phyloP scores from a whole-genome alignment of 64 coral and sea anemone genomes.

The Pocillopora verrucosa region DNA sequence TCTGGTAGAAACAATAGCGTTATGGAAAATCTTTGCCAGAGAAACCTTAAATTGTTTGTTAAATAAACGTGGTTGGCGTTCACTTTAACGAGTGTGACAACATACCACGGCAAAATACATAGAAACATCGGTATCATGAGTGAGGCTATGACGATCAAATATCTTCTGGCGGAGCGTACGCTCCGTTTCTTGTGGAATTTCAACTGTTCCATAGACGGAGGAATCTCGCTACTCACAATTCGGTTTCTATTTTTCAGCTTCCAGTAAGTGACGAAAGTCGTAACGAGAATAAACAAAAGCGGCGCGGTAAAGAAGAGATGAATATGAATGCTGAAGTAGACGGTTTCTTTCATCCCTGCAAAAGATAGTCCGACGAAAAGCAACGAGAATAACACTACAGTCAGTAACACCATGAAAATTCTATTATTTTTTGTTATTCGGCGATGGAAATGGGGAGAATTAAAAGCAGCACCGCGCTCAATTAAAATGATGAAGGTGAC shows the following conservation, averaged over 20 bases:
- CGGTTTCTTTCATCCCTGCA: background rate
- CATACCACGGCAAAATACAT: conserved; percentile 18
- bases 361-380: background rate
- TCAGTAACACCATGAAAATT: background rate
- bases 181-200: background rate
- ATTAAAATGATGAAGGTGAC: background rate
- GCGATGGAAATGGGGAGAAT: background rate
- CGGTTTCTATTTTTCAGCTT: background rate
- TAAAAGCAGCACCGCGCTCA: conserved; percentile 10
- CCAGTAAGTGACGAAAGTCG: background rate
- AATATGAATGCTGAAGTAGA: background rate
- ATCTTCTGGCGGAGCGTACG: background rate
- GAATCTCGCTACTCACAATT: background rate
- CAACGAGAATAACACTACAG: background rate
- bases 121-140: background rate
- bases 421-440: background rate
- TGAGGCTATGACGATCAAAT: background rate
- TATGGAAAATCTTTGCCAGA: background rate
- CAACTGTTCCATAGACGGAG: background rate
- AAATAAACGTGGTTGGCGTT: too few relatives aligned
- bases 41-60: background rate
- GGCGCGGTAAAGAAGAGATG: background rate
- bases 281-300: background rate
- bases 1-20: background rate
- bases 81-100: background rate